phyloP scores from a whole-genome alignment of 2,888 invertebrate species.

The Pterostichus niger region DNA sequence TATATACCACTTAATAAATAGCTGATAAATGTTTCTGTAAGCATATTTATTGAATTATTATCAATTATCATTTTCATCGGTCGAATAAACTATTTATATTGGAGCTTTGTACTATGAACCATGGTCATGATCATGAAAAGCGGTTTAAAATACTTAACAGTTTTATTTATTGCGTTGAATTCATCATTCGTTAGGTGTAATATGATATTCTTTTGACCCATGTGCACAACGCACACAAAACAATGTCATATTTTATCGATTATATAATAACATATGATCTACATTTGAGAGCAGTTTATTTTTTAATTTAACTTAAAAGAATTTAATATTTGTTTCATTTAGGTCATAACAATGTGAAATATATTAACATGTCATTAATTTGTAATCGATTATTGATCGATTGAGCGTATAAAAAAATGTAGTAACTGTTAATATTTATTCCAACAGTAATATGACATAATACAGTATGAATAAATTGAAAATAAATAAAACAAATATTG shows the following conservation, averaged over 20 bases:
- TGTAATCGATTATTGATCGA: neutral
- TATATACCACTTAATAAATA: slow-evolving; percentile 35
- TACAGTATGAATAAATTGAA: too few species aligned
- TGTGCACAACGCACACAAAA: neutral
- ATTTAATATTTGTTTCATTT: neutral
- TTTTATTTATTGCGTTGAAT: slow-evolving; percentile 2
- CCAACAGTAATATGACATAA: too few species aligned
- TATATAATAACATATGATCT: neutral
- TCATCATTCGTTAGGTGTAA: neutral
- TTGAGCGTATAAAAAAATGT: too few species aligned
- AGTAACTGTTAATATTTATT: too few species aligned
- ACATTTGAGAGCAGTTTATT: neutral
- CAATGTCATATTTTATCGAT: neutral
- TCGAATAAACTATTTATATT: slow-evolving; percentile 13
- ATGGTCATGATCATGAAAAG: slow-evolving; percentile 10
- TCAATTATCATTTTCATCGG: slow-evolving; percentile 46
- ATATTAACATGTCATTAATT: slow-evolving; percentile 5
- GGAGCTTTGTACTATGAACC: slow-evolving; percentile 30
- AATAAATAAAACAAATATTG: slow-evolving; percentile 5
- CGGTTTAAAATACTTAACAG: neutral
- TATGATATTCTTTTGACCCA: too few species aligned
- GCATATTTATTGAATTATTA: slow-evolving; percentile 41
- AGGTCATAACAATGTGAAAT: neutral
- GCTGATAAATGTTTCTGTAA: slow-evolving; percentile 35
- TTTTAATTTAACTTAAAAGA: too few species aligned